These are phyloP conservation scores for Ciconia maguari DNA, from an alignment of 2,113 vertebrate species.

Conservation along the genomic window DNA sequence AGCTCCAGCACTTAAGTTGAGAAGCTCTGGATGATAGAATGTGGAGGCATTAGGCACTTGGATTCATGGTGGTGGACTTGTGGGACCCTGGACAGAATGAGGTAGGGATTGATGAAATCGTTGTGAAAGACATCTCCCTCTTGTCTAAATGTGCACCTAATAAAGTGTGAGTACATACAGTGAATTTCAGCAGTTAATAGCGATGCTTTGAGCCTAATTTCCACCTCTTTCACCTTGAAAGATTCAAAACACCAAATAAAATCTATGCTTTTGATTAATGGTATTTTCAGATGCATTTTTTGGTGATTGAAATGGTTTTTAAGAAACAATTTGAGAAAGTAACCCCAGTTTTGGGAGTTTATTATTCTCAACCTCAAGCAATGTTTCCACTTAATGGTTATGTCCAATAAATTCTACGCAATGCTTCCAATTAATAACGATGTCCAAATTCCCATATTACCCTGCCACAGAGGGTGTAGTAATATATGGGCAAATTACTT, in stretches of 20 bases:
- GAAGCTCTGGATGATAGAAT: background rate
- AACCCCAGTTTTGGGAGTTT: background rate
- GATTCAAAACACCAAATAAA: background rate
- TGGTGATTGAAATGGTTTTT: background rate
- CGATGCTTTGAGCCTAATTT: background rate
- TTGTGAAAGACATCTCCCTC: background rate
- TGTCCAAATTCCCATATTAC: background rate
- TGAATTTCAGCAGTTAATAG: too few relatives aligned
- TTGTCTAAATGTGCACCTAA: background rate
- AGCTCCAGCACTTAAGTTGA: background rate
- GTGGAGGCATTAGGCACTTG: background rate
- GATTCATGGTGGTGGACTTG: background rate
- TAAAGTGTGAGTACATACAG: background rate
- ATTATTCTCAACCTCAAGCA: background rate
- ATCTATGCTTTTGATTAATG: background rate
- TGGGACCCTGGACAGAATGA: background rate
- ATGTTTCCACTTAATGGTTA: background rate
- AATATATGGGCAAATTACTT: constrained; percentile 42
- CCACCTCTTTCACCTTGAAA: background rate
- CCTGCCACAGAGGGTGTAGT: background rate
- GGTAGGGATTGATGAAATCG: background rate
- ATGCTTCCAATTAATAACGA: constrained; percentile 25
- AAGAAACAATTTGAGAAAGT: background rate
- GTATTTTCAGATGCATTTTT: background rate
- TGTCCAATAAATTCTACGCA: background rate